Evolutionary conservation across 2,113 vertebrate species (phyloP).

Genomic region (Aphelocoma coerulescens): DNA sequence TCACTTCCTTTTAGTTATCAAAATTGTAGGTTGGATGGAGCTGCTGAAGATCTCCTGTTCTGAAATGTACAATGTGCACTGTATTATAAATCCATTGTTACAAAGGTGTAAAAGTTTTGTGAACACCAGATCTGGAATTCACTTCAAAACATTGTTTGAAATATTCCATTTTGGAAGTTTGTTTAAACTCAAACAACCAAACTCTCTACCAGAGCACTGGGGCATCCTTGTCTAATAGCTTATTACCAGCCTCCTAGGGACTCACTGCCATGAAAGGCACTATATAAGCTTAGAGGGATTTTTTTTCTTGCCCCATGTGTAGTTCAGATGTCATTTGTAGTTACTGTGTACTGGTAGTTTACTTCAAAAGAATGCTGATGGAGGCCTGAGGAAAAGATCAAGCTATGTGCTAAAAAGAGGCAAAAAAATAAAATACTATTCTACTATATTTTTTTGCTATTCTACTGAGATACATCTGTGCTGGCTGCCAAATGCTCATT

Average conservation of each 20-base stretch:
- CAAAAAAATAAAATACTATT: constrained; percentile 6
- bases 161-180: not conserved
- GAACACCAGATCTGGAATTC: not conserved
- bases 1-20: not conserved
- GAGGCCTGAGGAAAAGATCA: constrained; percentile 21
- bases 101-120: not conserved
- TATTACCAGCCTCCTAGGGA: constrained; percentile 14
- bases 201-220: not conserved
- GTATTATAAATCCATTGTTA: not conserved
- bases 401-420: constrained; percentile 7
- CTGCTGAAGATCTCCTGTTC: not conserved
- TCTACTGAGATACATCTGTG: not conserved
- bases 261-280: constrained; percentile 7
- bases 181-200: not conserved
- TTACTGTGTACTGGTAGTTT: constrained; percentile 20
- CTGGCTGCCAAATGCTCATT: not conserved
- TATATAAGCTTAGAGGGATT: not conserved
- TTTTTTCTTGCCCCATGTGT: not conserved
- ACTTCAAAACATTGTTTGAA: not conserved
- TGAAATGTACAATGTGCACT: not conserved
- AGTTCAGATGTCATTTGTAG: constrained; percentile 39
- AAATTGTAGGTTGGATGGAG: not conserved
- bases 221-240: not conserved
- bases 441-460: not conserved
- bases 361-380: constrained; percentile 57